A percentile compares a stretch with the other conserved stretches of the same genome.
phyloP scores from a whole-genome alignment of 2,113 vertebrate genomes.

The Seriola quinqueradiata region DNA sequence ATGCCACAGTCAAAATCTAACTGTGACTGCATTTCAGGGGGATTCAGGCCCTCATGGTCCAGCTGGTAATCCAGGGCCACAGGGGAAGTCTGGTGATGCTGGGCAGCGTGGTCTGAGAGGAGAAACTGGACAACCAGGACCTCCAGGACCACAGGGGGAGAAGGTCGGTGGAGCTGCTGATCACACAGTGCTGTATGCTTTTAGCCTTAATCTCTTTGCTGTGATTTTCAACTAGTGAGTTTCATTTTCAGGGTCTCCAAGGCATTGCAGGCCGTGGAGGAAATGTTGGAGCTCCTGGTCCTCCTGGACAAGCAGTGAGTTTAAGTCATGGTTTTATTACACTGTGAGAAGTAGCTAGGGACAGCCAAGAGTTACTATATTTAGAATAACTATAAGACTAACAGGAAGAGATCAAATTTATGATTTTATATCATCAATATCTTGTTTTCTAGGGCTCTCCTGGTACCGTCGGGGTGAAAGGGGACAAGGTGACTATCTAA shows the following conservation, averaged over 20 bases:
- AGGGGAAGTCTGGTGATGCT: conserved; percentile 84
- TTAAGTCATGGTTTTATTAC: not conserved
- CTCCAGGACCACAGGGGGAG: conserved; percentile 87
- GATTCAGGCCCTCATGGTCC: conserved; percentile 90
- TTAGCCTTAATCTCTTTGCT: not conserved
- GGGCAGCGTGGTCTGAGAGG: conserved; percentile 91
- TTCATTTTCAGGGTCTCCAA: too few relatives aligned
- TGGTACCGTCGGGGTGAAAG: conserved; percentile 87
- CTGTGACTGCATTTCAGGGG: conserved; percentile 84
- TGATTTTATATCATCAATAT: conserved; percentile 1
- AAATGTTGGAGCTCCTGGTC: too few relatives aligned
- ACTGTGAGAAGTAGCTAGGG: not conserved
- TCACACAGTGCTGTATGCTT: not conserved
- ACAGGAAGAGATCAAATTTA: not conserved
- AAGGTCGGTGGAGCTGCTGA: conserved; percentile 82
- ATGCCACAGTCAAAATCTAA: not conserved
- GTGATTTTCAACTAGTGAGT: too few relatives aligned
- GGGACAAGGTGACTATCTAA: conserved; percentile 82
- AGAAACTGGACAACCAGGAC: conserved; percentile 89
- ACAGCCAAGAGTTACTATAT: not conserved
- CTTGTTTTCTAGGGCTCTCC: conserved; percentile 82
- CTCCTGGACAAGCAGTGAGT: too few relatives aligned
- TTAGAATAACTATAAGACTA: not conserved
- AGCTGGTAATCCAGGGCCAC: too few relatives aligned
- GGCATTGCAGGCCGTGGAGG: too few relatives aligned